Evolutionary conservation across 1,140 invertebrate species (phyloP), one percentile per base, ranked within the genome.

Genomic region (Lysiphlebus fabarum): DNA sequence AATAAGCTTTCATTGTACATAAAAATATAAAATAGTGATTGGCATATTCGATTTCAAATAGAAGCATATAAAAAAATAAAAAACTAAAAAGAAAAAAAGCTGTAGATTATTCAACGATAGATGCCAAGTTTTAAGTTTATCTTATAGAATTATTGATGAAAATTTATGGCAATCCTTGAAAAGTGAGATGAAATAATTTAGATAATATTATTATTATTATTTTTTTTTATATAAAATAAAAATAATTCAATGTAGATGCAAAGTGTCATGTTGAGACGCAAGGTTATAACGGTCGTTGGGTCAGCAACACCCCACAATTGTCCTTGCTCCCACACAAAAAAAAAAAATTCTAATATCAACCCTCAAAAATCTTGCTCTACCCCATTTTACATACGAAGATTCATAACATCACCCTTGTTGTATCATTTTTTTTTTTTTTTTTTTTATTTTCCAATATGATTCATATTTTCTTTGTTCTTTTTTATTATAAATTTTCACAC

Each of bases 261-360:
- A 36, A 4, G 26, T 34, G 8, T 6, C 58, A 70, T 58, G 64
- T 67, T 55, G 41, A 45, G 41, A 54, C 38, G 65, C 71, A 77
- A 77, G 74, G 73, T 77, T 76, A 77, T 65, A 77, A 69, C 72
- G 75, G 73, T 76, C 75, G 75, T 75, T 71, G 68, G 74, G 75
- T 76, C 75, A 76, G 75, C 74, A 76, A 77, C 75, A 72, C 71
- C 17, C 4, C 73, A 77, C 65, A 72, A 69, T 68, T 69, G 72
- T 61, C 60, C 65, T 69, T 66, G 68, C 66, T 67, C 55, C 61
- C 44, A 53, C 45, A 54, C 58, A 53, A 38, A 45, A 14, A 14
- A 11, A 10, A 34, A 17, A 41, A 43, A 41, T 63, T 57, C 58
- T 56, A 37, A 43, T 60, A 44, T 37, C 12, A 41, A 55, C 54